Evolutionary conservation across 2,113 vertebrate species (phyloP), one percentile per base, ranked within the genome.

Genomic region (Hemicordylus capensis): DNA sequence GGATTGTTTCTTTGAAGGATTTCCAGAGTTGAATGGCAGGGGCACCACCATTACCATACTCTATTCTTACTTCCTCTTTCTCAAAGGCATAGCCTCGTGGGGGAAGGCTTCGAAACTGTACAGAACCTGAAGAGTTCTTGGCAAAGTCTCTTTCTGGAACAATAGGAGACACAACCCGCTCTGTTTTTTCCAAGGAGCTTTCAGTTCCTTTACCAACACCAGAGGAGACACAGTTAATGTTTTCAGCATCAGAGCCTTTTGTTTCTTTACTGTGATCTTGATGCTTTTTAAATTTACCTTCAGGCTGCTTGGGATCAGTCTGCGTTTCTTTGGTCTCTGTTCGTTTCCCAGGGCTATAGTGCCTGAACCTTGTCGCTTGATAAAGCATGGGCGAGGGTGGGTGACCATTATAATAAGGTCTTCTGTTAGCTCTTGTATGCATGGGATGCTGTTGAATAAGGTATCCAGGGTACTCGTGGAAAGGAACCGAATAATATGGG

Each of bases 1-100:
- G 91, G 63, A 95, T 91, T 4, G 91, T 95, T 93, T 96, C 93
- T 89, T 96, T 95, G 80, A 95, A 92, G 85, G 95, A 91, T 44
- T 95, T 93, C 93, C 92, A 94, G 54, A 95, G 82, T 7, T 95
- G 93, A 91, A 92, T 93, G 85, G 88, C 86, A 82, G 90, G 93
- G 72, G 92, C 93, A 44, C 94, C 92, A 46, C 93, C 91, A 86
- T 83, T 91, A 56, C 91, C 87, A 3, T 93, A 93, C 69, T 93
- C 90, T 91, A 91, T 93, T 76, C 89, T 91, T 51, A 94, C 90
- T 80, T 94, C 90, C 72, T 95, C 90, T 88, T 95, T 95, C 89
- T 94, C 93, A 90, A 92, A 94, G 20, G 91, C 90, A 90, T 92
- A 94, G 64, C 89, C 94, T 86, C 93, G 86, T 67, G 86, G 84